A percentile compares a stretch with the other conserved stretches of the same genome.
Evolutionary conservation across 2,888 invertebrate genomes (phyloP).

Genomic region (Monopis laevigella): DNA sequence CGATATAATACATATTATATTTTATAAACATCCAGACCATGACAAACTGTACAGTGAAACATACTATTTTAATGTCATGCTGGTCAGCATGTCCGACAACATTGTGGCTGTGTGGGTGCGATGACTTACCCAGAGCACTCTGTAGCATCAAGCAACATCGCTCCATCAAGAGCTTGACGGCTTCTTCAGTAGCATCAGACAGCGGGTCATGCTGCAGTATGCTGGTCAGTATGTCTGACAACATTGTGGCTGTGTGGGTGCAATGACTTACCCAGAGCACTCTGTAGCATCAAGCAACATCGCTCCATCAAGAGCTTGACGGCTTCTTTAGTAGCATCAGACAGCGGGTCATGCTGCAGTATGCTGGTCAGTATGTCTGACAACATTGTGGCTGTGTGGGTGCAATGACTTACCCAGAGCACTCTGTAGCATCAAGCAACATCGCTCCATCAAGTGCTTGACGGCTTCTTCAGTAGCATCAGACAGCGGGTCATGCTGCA

Average conservation of each 20-base stretch:
- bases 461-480: slow-evolving; percentile 18
- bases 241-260: not conserved
- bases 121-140: slow-evolving; percentile 24
- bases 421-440: slow-evolving; percentile 22
- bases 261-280: slow-evolving; percentile 23
- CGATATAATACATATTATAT: too few relatives aligned
- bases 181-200: slow-evolving; percentile 15
- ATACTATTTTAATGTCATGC: not conserved
- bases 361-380: slow-evolving; percentile 23
- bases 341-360: slow-evolving; percentile 20
- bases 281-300: slow-evolving; percentile 21
- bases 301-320: slow-evolving; percentile 22
- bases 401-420: slow-evolving; percentile 23
- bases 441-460: slow-evolving; percentile 21
- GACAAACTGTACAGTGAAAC: too few relatives aligned
- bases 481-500: slow-evolving; percentile 20
- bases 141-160: slow-evolving; percentile 22
- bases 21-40: too few relatives aligned
- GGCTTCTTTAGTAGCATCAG: slow-evolving; percentile 16
- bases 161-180: slow-evolving; percentile 22
- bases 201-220: slow-evolving; percentile 20
- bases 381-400: slow-evolving; percentile 20
- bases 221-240: not conserved
- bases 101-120: not conserved
- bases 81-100: not conserved